Evolutionary conservation across 2,797 vertebrate species (phyloP), one percentile per base, ranked within the genome.

Genomic region (Bovichtus variegatus): DNA sequence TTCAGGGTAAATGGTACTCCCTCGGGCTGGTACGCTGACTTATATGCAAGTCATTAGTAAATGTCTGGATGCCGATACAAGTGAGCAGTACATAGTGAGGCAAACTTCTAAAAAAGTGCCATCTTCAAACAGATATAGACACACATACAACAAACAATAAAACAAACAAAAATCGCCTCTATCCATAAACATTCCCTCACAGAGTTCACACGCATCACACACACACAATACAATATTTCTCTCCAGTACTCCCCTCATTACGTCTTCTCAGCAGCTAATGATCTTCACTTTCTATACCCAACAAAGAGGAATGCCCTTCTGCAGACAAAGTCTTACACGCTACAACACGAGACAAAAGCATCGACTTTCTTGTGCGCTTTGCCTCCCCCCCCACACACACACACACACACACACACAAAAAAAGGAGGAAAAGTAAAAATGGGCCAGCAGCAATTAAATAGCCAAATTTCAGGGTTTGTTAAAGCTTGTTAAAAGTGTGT

Each of bases 391-490:
- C n/a, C n/a, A n/a, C n/a, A n/a, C n/a, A n/a, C n/a, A n/a, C n/a
- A n/a, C n/a, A n/a, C n/a, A n/a, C n/a, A n/a, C n/a, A n/a, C n/a
- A n/a, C n/a, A n/a, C n/a, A n/a, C n/a, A n/a, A n/a, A 65, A 44
- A 55, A 16, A 57, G 21, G 50, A 40, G 12, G 23, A n/a, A 10
- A n/a, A 18, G 6, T 66, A 58, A 68, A 86, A 87, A 51, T 73
- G 71, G 80, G 71, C 74, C 76, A 84, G 71, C 59, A 57, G 81
- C 84, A 89, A 86, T 87, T 87, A 87, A 82, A 82, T 13, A 65
- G 72, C 49, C 62, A 83, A 74, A 85, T 84, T 83, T 74, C 71
- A 58, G 61, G 67, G 65, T 85, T 86, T 83, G 81, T 87, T 85
- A 64, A 71, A 73, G 65, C 63, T 58, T 55, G 63, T 34, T 34